A percentile compares a stretch with the other conserved stretches of the same genome.
phyloP scores from a whole-genome alignment of 92 coral and sea anemone genomes.

The Scolanthus callimorphus region DNA sequence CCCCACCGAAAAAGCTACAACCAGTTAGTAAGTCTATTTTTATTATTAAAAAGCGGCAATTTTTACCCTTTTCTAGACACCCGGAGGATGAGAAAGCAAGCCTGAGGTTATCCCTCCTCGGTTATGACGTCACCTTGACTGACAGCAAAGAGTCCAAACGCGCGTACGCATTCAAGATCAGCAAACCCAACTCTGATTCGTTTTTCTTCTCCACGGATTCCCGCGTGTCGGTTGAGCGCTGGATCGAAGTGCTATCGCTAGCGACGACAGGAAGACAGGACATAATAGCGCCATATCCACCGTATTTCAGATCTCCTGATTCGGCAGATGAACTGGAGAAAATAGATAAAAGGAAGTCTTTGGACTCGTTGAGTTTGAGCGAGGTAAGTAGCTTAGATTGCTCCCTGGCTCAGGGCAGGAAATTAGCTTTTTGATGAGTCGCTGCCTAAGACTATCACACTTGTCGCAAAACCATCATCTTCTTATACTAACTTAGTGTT shows the following conservation, averaged over 20 bases:
- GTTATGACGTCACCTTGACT: conserved; percentile 71
- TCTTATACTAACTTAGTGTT: no score
- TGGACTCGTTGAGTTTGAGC: conserved; percentile 64
- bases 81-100: conserved; percentile 79
- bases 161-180: conserved; percentile 77
- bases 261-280: conserved; percentile 89
- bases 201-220: conserved; percentile 86
- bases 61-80: no score
- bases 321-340: conserved; percentile 35
- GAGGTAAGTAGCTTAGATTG: no score
- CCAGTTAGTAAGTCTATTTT: no score
- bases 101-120: conserved; percentile 67
- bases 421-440: no score
- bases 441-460: no score
- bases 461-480: no score
- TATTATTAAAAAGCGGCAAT: neutral
- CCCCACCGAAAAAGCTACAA: no score
- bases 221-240: conserved; percentile 79
- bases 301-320: conserved; percentile 60
- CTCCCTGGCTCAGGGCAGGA: no score
- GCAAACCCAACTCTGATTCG: conserved; percentile 73
- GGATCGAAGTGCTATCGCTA: conserved; percentile 94
- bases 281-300: conserved; percentile 80
- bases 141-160: conserved; percentile 88
- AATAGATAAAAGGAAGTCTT: conserved; percentile 25